Percentiles rank a stretch among this genome's conserved stretches.
Evolutionary conservation across 1,140 invertebrate genomes (phyloP).

Genomic region (Megalopta genalis): DNA sequence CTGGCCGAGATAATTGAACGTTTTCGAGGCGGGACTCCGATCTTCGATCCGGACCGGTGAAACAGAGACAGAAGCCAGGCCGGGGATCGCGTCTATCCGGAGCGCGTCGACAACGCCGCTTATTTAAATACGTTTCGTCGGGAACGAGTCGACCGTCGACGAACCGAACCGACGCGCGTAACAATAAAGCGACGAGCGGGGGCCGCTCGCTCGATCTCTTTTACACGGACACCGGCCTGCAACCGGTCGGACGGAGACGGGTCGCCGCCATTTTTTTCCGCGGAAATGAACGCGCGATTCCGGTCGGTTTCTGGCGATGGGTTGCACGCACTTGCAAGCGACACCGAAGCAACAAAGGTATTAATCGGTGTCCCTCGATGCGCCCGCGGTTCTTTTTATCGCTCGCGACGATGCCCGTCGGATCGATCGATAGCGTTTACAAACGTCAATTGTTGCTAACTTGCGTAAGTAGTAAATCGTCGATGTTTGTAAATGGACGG

Average conservation of each 20-base stretch:
- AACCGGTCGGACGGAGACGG: neutral
- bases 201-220: neutral
- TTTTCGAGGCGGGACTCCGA: constrained; percentile 35
- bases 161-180: neutral
- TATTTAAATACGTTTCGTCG: neutral
- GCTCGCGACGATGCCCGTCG: too few relatives aligned
- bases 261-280: neutral
- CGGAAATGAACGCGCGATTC: too few relatives aligned
- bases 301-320: too few relatives aligned
- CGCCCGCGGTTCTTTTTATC: too few relatives aligned
- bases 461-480: too few relatives aligned
- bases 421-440: too few relatives aligned
- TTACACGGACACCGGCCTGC: neutral
- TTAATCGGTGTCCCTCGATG: too few relatives aligned
- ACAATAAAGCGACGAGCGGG: constrained; percentile 5
- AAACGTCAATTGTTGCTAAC: too few relatives aligned
- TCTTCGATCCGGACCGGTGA: constrained; percentile 6
- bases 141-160: neutral
- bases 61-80: neutral
- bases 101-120: constrained; percentile 3
- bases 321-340: too few relatives aligned
- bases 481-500: too few relatives aligned
- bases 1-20: constrained; percentile 42
- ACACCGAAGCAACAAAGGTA: too few relatives aligned
- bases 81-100: neutral